phyloP scores from a whole-genome alignment of 2,797 vertebrate genomes.

The Scarus forsteni region DNA sequence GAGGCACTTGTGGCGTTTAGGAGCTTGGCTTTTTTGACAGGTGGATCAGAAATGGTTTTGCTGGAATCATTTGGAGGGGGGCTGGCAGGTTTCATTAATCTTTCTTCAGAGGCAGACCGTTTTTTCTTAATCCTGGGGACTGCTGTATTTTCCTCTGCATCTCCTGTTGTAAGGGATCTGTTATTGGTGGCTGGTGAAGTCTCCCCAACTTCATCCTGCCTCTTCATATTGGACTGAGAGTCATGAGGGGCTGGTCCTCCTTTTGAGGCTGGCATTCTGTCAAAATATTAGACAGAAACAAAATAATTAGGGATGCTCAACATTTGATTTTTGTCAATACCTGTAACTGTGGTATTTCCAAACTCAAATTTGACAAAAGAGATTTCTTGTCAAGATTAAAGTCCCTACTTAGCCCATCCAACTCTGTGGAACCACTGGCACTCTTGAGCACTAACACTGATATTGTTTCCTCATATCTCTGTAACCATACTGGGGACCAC shows the following conservation, averaged over 20 bases:
- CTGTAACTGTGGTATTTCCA: too few relatives aligned
- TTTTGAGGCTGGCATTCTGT: constrained; percentile 86
- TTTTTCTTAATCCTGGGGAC: constrained; percentile 77
- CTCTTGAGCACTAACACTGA: too few relatives aligned
- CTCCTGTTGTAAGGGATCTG: constrained; percentile 66
- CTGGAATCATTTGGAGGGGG: constrained; percentile 63
- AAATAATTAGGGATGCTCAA: not conserved
- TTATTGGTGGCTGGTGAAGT: constrained; percentile 66
- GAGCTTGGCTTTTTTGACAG: constrained; percentile 78
- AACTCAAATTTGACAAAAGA: too few relatives aligned
- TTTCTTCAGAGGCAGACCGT: constrained; percentile 48
- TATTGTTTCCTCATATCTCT: too few relatives aligned
- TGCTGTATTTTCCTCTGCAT: constrained; percentile 64
- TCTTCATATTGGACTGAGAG: constrained; percentile 78
- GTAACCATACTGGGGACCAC: too few relatives aligned
- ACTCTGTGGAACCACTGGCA: too few relatives aligned
- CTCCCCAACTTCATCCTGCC: constrained; percentile 75
- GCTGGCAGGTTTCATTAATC: constrained; percentile 66
- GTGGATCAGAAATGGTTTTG: constrained; percentile 62
- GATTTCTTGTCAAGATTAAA: too few relatives aligned
- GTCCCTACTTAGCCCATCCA: too few relatives aligned
- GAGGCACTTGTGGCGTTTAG: constrained; percentile 79
- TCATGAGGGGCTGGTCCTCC: constrained; percentile 78
- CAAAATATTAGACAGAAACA: constrained; percentile 29
- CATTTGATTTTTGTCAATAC: too few relatives aligned